Percentiles rank a stretch among this genome's conserved stretches.
phyloP scores from a whole-genome alignment of 2,113 vertebrate genomes.

The Marmota monax region DNA sequence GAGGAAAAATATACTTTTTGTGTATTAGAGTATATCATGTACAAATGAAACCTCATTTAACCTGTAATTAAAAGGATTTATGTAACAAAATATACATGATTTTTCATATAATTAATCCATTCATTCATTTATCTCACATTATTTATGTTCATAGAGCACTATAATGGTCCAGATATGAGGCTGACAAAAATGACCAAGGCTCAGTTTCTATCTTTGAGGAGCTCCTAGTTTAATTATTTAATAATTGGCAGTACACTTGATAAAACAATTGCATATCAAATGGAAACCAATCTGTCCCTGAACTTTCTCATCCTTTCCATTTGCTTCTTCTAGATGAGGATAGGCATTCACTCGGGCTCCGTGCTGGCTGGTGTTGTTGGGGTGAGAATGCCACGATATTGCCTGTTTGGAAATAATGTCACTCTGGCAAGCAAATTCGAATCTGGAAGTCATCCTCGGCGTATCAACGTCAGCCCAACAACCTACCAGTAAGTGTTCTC shows the following conservation, averaged over 20 bases:
- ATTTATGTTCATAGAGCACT: background rate
- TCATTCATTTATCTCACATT: conserved; percentile 38
- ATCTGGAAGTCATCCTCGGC: conserved; percentile 97
- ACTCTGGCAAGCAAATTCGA: conserved; percentile 99
- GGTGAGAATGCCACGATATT: conserved; percentile 99
- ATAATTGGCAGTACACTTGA: background rate
- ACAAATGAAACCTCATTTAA: background rate
- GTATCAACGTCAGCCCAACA: conserved; percentile 98
- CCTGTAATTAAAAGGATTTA: background rate
- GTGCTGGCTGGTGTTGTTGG: conserved; percentile 98
- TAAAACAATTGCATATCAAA: background rate
- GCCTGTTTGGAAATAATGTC: conserved; percentile 99
- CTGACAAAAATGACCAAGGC: background rate
- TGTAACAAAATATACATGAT: background rate
- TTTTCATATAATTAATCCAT: background rate
- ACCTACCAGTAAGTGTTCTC: conserved; percentile 95
- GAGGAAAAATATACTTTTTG: background rate
- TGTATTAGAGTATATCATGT: background rate
- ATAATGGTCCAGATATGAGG: background rate
- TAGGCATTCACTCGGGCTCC: conserved; percentile 98
- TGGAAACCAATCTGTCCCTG: background rate
- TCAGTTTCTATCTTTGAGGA: background rate
- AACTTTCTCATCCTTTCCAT: conserved; percentile 40
- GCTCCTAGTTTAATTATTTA: background rate
- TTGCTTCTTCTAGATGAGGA: conserved; percentile 91